A percentile compares a stretch with the other conserved stretches of the same genome.
phyloP scores from a whole-genome alignment of 2,113 vertebrate species.

The Puma concolor region DNA sequence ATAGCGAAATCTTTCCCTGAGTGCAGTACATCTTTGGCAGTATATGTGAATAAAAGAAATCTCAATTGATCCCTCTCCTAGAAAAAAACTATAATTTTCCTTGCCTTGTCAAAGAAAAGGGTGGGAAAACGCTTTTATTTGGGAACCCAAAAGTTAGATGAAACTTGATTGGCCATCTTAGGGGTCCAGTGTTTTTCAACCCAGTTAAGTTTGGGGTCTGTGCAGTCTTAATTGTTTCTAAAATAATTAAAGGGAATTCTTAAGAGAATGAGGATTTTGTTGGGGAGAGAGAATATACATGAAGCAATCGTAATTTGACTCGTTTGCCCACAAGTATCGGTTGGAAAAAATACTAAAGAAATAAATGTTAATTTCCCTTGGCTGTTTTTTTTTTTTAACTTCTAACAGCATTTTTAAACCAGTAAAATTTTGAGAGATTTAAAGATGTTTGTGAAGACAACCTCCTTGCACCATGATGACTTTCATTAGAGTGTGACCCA shows the following conservation, averaged over 20 bases:
- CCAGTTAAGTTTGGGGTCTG: background rate
- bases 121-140: background rate
- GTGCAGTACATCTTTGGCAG: background rate
- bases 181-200: constrained; percentile 1
- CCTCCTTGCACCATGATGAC: background rate
- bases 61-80: background rate
- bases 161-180: background rate
- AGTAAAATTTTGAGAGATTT: background rate
- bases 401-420: constrained; percentile 5
- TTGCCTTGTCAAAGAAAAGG: background rate
- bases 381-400: background rate
- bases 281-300: background rate
- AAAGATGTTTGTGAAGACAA: background rate
- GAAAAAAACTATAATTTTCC: background rate
- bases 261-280: background rate
- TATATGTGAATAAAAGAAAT: background rate
- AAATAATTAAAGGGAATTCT: background rate
- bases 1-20: accelerated
- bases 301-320: background rate
- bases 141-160: background rate
- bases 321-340: background rate
- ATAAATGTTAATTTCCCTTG: constrained; percentile 34
- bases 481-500: background rate
- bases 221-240: background rate
- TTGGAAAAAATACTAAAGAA: constrained; percentile 5